phyloP scores from a whole-genome alignment of 1,140 invertebrate species.

The Trachymyrmex septentrionalis region DNA sequence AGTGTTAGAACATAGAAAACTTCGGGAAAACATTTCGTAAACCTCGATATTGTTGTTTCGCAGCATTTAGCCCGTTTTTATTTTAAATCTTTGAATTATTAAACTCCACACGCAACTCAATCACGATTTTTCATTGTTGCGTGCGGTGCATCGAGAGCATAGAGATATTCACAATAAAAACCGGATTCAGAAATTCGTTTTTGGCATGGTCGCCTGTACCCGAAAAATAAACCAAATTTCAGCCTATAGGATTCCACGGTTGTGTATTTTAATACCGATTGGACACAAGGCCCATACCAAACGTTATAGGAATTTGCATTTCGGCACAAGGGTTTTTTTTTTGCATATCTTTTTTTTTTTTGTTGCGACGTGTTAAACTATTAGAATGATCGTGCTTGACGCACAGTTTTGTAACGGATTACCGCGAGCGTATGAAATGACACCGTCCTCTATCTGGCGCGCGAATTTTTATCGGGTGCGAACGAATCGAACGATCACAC shows the following conservation, averaged over 20 bases:
- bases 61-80: conserved; percentile 35
- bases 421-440: conserved; percentile 39
- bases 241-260: background rate
- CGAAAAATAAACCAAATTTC: conserved; percentile 25
- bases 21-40: background rate
- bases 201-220: background rate
- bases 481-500: conserved; percentile 36
- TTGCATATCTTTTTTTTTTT: background rate
- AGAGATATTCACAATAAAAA: conserved; percentile 21
- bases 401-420: conserved; percentile 53
- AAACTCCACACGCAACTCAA: conserved; percentile 4
- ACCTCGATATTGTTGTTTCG: conserved; percentile 1
- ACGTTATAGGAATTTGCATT: background rate
- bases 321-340: background rate
- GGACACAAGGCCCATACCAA: background rate
- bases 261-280: conserved; percentile 3
- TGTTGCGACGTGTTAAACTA: background rate
- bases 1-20: background rate
- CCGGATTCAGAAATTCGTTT: background rate
- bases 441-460: background rate
- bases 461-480: conserved; percentile 47
- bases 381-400: conserved; percentile 41
- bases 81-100: conserved; percentile 43
- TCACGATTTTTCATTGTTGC: conserved; percentile 35
- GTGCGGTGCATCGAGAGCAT: background rate